Percentiles rank a stretch among this genome's conserved stretches.
phyloP scores from a whole-genome alignment of 2,888 invertebrate genomes.

The Platycnemis pennipes region DNA sequence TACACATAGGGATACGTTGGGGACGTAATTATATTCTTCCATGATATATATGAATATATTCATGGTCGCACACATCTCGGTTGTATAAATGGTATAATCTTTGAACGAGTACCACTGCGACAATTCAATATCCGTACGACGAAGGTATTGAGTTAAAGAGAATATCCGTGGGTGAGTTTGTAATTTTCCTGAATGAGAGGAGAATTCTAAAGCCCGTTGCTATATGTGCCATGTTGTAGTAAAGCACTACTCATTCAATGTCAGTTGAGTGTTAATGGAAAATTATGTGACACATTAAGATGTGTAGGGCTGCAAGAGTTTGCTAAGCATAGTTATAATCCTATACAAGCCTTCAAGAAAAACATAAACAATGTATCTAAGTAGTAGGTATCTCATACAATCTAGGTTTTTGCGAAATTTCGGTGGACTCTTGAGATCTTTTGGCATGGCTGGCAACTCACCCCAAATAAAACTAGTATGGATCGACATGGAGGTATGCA shows the following conservation, averaged over 20 bases:
- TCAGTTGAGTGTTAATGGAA: background rate
- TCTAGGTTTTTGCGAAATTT: background rate
- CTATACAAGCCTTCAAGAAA: background rate
- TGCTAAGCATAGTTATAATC: background rate
- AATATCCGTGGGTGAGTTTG: too few species aligned
- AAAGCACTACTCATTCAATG: background rate
- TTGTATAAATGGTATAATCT: too few species aligned
- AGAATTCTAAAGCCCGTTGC: too few species aligned
- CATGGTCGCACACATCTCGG: too few species aligned
- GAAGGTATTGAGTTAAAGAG: too few species aligned
- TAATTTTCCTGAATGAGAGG: too few species aligned
- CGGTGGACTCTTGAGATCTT: background rate
- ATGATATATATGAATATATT: too few species aligned
- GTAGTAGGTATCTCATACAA: background rate
- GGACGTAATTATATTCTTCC: too few species aligned
- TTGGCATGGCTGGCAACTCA: background rate
- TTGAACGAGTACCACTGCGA: too few species aligned
- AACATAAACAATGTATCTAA: background rate
- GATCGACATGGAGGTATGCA: constrained; percentile 47
- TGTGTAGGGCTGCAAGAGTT: background rate
- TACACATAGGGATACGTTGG: too few species aligned
- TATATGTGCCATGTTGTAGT: too few species aligned
- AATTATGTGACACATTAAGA: background rate
- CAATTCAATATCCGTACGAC: too few species aligned
- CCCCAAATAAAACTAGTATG: background rate